A percentile compares a stretch with the other conserved stretches of the same genome.
Conservation (phyloP, 2,888 invertebrate species). For the Erynnis tages region DNA sequence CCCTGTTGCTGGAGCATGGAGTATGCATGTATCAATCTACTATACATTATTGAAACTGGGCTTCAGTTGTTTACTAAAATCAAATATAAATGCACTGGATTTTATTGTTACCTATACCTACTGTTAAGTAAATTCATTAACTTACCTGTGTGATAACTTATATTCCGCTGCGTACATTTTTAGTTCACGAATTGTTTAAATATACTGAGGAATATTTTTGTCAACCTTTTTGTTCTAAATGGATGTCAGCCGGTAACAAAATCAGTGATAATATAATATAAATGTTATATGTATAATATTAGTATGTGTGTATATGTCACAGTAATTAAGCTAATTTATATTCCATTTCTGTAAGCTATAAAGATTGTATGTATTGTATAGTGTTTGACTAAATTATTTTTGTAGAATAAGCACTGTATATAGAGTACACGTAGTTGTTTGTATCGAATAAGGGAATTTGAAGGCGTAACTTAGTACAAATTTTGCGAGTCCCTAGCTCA, state of each 20-base stretch:
- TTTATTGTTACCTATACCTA: too few species aligned
- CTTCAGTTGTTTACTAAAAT: too few species aligned
- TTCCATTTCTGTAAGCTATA: constrained; percentile 49
- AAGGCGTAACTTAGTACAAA: constrained; percentile 50
- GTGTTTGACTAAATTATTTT: constrained; percentile 78
- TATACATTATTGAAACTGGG: too few species aligned
- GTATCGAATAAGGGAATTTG: constrained; percentile 58
- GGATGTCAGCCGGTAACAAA: constrained; percentile 14
- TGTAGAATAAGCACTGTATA: constrained; percentile 78
- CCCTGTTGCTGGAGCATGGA: too few species aligned
- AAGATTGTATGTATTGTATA: constrained; percentile 73
- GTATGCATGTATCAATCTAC: too few species aligned
- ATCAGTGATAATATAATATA: constrained; percentile 36
- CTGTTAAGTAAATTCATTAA: too few species aligned
- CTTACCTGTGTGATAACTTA: too few species aligned
- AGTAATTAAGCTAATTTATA: constrained; percentile 65
- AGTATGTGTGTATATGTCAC: constrained; percentile 48
- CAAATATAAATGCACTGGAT: too few species aligned
- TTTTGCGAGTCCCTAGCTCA: constrained; percentile 47
- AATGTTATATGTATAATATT: constrained; percentile 21
- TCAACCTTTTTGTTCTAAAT: background rate
- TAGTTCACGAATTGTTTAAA: too few species aligned
- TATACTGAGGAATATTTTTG: too few species aligned
- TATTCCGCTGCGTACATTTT: too few species aligned
- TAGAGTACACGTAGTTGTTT: constrained; percentile 72